These are phyloP conservation scores for Chaenocephalus aceratus DNA, from an alignment of 2,113 vertebrate species.

Conservation along the genomic window DNA sequence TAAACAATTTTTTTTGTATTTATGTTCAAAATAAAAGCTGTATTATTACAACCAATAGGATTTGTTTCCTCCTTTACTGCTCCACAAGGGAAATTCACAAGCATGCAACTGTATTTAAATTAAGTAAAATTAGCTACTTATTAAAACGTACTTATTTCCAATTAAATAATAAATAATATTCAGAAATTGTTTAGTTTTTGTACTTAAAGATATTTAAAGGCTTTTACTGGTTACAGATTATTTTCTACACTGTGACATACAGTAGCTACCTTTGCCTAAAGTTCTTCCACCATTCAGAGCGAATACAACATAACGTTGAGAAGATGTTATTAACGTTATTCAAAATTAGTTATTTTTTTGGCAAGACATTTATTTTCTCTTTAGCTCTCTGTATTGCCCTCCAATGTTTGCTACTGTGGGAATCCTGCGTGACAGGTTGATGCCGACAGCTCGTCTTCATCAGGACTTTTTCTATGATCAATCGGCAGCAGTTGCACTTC, in stretches of 20 bases:
- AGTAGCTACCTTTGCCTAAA: neutral
- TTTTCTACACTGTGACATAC: neutral
- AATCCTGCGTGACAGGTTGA: constrained; percentile 14
- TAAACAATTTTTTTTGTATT: too few species aligned
- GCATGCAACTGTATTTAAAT: neutral
- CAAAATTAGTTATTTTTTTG: too few species aligned
- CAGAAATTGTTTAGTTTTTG: neutral
- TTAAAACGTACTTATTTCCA: neutral
- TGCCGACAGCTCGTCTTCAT: constrained; percentile 54
- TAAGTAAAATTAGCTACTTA: neutral
- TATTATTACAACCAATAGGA: neutral
- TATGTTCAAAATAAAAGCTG: too few species aligned
- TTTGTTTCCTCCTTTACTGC: neutral
- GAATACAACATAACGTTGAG: neutral
- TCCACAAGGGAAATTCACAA: neutral
- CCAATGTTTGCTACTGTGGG: neutral
- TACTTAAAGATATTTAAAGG: too few species aligned
- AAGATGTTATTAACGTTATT: neutral
- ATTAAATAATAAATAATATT: neutral
- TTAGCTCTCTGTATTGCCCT: neutral
- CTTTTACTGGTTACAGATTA: neutral
- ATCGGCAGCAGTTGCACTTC: constrained; percentile 20
- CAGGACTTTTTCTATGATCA: neutral
- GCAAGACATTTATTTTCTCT: neutral
- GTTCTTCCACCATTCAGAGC: too few species aligned